Evolutionary conservation across 2,113 vertebrate species (phyloP).

Genomic region (Mobula hypostoma): DNA sequence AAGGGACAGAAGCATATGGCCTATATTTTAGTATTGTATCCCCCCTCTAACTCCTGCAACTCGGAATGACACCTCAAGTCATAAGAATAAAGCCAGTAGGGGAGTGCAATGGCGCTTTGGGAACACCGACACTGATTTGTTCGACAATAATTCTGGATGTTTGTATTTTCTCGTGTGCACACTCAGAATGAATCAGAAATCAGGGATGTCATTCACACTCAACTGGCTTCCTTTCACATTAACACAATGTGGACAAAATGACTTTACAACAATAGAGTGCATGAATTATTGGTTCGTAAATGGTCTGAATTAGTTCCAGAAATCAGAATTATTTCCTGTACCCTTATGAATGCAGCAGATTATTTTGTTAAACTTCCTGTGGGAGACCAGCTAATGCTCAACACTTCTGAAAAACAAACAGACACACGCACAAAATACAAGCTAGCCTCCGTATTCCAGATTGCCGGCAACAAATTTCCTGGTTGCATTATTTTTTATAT

Average conservation of each 20-base stretch:
- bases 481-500: not conserved
- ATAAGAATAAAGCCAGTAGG: not conserved
- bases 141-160: not conserved
- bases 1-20: not conserved
- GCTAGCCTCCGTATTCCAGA: not conserved
- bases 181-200: not conserved
- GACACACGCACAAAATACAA: not conserved
- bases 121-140: not conserved
- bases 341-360: too few species aligned
- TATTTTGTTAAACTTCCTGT: slow-evolving; percentile 12
- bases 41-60: not conserved
- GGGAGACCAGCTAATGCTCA: not conserved
- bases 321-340: not conserved
- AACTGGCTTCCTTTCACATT: not conserved
- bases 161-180: not conserved
- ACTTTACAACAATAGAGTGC: not conserved
- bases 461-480: not conserved
- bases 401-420: not conserved
- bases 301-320: not conserved
- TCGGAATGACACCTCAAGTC: not conserved
- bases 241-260: not conserved
- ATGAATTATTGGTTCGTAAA: slow-evolving; percentile 1
- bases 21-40: not conserved
- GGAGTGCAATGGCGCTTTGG: not conserved
- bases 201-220: not conserved